Evolutionary conservation across 2,113 vertebrate species (phyloP).

Genomic region (Dicentrarchus labrax): DNA sequence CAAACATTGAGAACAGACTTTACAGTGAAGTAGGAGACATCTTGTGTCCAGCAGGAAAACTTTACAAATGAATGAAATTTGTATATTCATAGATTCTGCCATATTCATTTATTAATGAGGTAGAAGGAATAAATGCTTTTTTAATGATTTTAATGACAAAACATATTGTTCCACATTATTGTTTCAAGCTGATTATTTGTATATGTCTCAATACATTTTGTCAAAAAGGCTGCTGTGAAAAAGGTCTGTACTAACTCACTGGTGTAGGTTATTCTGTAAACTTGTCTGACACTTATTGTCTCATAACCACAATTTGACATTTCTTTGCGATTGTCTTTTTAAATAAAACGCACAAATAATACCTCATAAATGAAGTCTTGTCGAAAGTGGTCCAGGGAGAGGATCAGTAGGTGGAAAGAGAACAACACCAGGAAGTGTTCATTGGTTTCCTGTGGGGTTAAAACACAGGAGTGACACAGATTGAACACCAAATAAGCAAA

Average conservation of each 20-base stretch:
- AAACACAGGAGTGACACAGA: neutral
- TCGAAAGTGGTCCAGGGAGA: conserved; percentile 82
- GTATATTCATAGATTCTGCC: no score
- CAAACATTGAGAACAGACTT: no score
- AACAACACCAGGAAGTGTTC: conserved; percentile 87
- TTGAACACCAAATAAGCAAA: neutral
- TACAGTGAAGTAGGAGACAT: no score
- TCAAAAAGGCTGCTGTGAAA: no score
- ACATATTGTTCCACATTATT: no score
- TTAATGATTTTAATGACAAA: no score
- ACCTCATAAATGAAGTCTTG: conserved; percentile 87
- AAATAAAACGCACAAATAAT: conserved; percentile 7
- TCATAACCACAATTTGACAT: neutral
- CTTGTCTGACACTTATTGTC: neutral
- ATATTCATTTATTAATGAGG: no score
- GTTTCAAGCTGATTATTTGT: no score
- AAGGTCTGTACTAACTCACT: neutral
- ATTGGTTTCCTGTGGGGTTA: conserved; percentile 75
- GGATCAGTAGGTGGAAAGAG: conserved; percentile 87
- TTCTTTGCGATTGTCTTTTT: neutral
- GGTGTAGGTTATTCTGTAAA: neutral
- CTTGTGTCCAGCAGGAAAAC: no score
- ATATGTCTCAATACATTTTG: no score
- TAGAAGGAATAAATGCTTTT: no score
- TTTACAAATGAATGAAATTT: no score